Conservation (phyloP, 2,113 vertebrate genomes). For the Lethenteron camtschaticum region DNA sequence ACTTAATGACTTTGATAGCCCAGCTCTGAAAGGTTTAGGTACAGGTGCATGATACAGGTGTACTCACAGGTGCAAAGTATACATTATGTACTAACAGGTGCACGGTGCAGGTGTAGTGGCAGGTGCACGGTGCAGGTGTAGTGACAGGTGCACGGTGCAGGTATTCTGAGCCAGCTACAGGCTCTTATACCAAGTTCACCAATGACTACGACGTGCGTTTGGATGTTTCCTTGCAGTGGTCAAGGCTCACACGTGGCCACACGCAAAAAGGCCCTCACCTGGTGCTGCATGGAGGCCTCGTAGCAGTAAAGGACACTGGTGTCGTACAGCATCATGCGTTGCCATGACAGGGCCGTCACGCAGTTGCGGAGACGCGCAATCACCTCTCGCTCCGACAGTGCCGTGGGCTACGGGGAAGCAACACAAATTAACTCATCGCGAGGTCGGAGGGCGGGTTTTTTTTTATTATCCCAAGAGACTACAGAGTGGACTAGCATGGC, state of each 20-base stretch:
- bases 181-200: background rate
- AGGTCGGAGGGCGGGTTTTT: no score
- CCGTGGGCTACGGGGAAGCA: slow-evolving; percentile 29
- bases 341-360: slow-evolving; percentile 41
- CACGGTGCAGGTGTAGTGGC: background rate
- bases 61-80: no score
- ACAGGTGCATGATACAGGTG: no score
- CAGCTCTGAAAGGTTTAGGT: no score
- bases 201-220: background rate
- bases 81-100: background rate
- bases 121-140: background rate
- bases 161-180: background rate
- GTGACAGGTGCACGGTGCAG: background rate
- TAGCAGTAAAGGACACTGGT: slow-evolving; percentile 92
- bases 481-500: no score
- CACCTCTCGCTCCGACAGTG: slow-evolving; percentile 59
- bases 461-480: no score
- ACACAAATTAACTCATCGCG: no score
- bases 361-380: slow-evolving; percentile 87
- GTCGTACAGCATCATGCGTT: slow-evolving; percentile 64
- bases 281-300: slow-evolving; percentile 55
- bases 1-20: no score
- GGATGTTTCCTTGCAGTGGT: background rate
- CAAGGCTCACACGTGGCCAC: no score
- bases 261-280: slow-evolving; percentile 28